Conservation (phyloP, 2,888 invertebrate genomes). For the Steinernema hermaphroditum region DNA sequence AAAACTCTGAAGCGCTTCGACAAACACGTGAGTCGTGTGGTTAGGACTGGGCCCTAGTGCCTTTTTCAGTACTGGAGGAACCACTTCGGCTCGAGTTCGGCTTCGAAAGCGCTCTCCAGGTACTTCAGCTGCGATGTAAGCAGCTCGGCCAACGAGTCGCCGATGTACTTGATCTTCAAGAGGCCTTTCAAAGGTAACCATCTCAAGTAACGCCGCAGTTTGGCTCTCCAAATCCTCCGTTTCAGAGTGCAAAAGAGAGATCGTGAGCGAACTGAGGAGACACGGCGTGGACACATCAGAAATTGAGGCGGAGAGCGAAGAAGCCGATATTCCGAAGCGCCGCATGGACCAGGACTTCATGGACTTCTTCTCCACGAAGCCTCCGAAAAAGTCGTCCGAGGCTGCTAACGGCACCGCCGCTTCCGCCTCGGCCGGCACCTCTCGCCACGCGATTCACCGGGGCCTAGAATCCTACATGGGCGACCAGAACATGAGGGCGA, state of each 20-base stretch:
- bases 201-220: no score
- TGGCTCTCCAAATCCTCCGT: no score
- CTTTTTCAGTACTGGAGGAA: constrained; percentile 2
- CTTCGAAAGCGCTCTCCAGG: neutral
- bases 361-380: neutral
- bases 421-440: neutral
- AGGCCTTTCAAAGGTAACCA: neutral
- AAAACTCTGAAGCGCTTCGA: no score
- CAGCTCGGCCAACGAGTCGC: neutral
- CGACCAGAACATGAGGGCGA: neutral
- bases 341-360: no score
- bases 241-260: constrained; percentile 16
- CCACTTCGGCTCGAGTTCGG: neutral
- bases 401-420: no score
- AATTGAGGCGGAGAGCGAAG: constrained; percentile 5
- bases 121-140: constrained; percentile 2
- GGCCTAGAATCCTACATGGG: no score
- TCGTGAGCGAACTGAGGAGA: neutral
- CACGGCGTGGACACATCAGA: neutral
- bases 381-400: neutral
- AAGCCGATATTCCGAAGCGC: neutral
- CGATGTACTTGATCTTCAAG: neutral
- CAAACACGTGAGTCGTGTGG: no score
- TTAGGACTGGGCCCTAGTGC: no score
- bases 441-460: neutral